Evolutionary conservation across 2,888 invertebrate genomes (phyloP).

Genomic region (Leucoma salicis): DNA sequence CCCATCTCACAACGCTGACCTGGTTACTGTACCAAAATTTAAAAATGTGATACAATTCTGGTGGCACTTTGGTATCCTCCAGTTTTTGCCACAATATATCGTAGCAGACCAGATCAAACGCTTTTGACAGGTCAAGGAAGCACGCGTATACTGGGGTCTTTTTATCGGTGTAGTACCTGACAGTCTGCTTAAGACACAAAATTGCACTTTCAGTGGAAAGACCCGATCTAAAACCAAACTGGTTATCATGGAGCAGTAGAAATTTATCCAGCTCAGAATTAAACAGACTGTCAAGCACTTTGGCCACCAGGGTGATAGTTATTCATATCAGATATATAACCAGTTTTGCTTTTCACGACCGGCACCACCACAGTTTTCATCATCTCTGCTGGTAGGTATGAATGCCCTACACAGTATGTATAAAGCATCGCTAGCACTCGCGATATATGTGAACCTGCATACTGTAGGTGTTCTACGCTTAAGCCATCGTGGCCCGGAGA

Average conservation of each 20-base stretch:
- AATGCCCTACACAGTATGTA: slow-evolving; percentile 5
- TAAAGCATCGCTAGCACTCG: slow-evolving; percentile 6
- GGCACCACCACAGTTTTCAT: slow-evolving; percentile 4
- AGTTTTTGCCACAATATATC: slow-evolving; percentile 18
- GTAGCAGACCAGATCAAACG: slow-evolving; percentile 19
- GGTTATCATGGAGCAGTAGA: slow-evolving; percentile 20
- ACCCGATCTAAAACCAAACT: slow-evolving; percentile 24
- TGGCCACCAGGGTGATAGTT: slow-evolving; percentile 28
- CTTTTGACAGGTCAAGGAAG: slow-evolving; percentile 15
- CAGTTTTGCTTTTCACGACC: slow-evolving; percentile 7
- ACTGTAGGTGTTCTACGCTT: slow-evolving; percentile 1
- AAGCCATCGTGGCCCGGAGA: slow-evolving; percentile 4
- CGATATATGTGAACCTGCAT: not conserved
- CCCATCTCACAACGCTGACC: slow-evolving; percentile 6
- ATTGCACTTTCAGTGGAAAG: slow-evolving; percentile 24
- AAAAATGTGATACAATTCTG: too few species aligned
- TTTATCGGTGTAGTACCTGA: slow-evolving; percentile 8
- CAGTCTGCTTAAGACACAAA: slow-evolving; percentile 22
- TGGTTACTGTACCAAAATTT: slow-evolving; percentile 3
- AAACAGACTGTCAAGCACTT: slow-evolving; percentile 24
- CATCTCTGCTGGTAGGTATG: slow-evolving; percentile 1
- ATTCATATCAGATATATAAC: slow-evolving; percentile 14
- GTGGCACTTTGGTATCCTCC: too few species aligned
- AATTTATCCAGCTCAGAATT: slow-evolving; percentile 13
- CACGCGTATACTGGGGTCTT: slow-evolving; percentile 18